Evolutionary conservation across 2,113 vertebrate genomes (phyloP).

Genomic region (Microtus richardsoni): DNA sequence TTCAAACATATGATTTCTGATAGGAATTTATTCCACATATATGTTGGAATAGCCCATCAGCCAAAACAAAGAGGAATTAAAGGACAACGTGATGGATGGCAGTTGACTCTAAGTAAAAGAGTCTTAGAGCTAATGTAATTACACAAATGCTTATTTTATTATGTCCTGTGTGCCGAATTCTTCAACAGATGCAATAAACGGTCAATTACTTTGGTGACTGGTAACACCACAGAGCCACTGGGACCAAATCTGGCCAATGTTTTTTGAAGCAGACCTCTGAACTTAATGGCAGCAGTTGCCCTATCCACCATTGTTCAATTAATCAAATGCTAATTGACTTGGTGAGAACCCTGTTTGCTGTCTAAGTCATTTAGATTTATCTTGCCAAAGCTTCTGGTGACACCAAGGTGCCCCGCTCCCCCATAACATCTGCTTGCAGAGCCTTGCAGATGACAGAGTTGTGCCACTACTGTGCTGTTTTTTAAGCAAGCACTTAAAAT

Average conservation of each 20-base stretch:
- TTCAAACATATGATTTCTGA: background rate
- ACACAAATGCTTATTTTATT: conserved; percentile 71
- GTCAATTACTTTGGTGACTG: conserved; percentile 75
- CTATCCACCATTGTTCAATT: conserved; percentile 66
- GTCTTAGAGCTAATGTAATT: conserved; percentile 68
- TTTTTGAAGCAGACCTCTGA: conserved; percentile 54
- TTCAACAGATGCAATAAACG: conserved; percentile 64
- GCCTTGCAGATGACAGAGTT: conserved; percentile 31
- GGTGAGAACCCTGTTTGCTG: conserved; percentile 70
- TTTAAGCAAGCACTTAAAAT: conserved; percentile 63
- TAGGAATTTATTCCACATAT: background rate
- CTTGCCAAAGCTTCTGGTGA: background rate
- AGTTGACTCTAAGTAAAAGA: conserved; percentile 67
- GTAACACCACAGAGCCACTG: conserved; percentile 18
- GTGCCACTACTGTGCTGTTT: background rate
- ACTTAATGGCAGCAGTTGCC: conserved; percentile 31
- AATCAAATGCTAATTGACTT: conserved; percentile 83
- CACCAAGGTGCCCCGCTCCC: background rate
- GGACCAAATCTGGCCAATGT: conserved; percentile 22
- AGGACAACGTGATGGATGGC: conserved; percentile 42
- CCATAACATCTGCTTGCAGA: background rate
- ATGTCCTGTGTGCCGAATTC: conserved; percentile 37
- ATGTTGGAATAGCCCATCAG: background rate
- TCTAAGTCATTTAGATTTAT: conserved; percentile 79
- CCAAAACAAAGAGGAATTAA: conserved; percentile 42